Conservation (phyloP, 2,797 vertebrate species). For the Parambassis ranga region DNA sequence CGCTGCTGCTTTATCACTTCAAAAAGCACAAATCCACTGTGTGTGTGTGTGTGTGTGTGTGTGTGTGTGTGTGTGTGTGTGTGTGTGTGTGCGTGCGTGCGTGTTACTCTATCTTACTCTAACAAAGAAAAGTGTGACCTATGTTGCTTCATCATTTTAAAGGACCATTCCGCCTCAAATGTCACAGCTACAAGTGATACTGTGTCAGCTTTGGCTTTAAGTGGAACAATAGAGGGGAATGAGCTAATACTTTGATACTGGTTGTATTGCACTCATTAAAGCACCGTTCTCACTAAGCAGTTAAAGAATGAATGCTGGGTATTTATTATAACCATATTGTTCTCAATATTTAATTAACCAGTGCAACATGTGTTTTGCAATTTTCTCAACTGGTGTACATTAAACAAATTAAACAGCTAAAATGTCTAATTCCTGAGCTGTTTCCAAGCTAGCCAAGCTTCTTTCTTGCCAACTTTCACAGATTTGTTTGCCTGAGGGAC, state of each 20-base stretch:
- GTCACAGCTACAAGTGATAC: background rate
- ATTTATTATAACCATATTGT: too few relatives aligned
- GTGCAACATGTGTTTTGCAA: background rate
- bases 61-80: conserved; percentile 4
- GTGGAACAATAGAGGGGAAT: background rate
- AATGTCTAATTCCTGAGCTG: background rate
- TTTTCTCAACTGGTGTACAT: background rate
- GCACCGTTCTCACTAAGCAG: too few relatives aligned
- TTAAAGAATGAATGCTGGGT: background rate
- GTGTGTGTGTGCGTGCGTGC: conserved; percentile 14
- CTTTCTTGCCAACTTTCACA: background rate
- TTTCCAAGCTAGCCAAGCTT: background rate
- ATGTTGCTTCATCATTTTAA: conserved; percentile 10
- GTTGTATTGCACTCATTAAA: background rate
- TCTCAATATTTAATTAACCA: background rate
- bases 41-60: conserved; percentile 8
- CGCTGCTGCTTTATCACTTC: conserved; percentile 53
- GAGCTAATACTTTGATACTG: too few relatives aligned
- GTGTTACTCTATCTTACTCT: background rate
- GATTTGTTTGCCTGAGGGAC: background rate
- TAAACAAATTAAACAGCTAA: background rate
- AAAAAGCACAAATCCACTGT: conserved; percentile 40
- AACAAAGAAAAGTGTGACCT: background rate
- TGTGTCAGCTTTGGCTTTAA: background rate
- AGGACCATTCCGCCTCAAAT: background rate